These are phyloP conservation scores for Heliconius eleuchia DNA, from an alignment of 1,140 invertebrate genomes.

Conservation along the genomic window DNA sequence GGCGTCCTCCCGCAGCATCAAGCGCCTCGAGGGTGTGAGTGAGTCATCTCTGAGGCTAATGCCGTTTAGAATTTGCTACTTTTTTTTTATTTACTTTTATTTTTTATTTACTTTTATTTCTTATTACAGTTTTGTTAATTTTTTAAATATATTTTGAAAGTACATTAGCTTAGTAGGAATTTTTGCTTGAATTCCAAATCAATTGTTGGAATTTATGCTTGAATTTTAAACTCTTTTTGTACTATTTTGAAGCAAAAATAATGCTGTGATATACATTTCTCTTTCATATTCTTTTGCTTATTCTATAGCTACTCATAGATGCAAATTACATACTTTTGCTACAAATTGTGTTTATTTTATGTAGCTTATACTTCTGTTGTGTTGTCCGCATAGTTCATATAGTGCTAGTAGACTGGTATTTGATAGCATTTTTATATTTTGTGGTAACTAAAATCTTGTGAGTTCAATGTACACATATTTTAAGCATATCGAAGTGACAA, in stretches of 20 bases:
- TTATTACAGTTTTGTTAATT: neutral
- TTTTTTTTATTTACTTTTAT: neutral
- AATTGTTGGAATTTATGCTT: neutral
- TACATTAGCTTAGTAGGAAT: neutral
- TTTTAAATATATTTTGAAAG: neutral
- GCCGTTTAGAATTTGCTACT: conserved; percentile 29
- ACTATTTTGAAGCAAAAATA: no score
- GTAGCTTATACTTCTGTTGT: neutral
- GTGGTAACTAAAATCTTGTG: no score
- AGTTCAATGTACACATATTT: no score
- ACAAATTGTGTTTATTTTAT: neutral
- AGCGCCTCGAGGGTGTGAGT: conserved; percentile 94
- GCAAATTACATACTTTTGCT: neutral
- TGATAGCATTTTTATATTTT: no score
- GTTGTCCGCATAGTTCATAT: neutral
- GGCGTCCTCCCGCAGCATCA: conserved; percentile 90
- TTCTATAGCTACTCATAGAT: no score
- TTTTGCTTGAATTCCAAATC: neutral
- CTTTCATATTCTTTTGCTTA: no score
- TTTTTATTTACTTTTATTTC: neutral
- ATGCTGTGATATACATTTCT: no score
- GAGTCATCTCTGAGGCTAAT: conserved; percentile 78
- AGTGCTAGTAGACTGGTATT: neutral
- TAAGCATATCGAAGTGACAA: no score
- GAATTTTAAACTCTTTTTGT: neutral